Evolutionary conservation across 2,113 vertebrate species (phyloP), one percentile per base, ranked within the genome.

Genomic region (Oncorhynchus masou): DNA sequence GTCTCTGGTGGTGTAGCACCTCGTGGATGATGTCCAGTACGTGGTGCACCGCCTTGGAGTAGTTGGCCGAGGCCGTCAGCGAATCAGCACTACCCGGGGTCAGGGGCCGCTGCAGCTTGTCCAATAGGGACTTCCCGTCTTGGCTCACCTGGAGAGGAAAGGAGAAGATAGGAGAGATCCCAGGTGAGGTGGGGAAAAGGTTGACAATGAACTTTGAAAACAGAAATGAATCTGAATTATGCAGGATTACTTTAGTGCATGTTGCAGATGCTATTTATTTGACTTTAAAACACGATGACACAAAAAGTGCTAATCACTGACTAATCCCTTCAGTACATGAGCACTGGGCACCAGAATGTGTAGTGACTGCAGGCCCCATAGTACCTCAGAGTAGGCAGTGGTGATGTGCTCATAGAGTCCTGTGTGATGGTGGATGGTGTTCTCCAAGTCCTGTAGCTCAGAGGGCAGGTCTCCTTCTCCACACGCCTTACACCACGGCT

Each of bases 21-120:
- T 99, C 97, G 3, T 99, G 98, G 87, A 99, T 97, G 81, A 96
- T 94, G 64, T 99, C 98, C n/a, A 99, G 92, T 54, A 98, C 98
- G 0, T 99, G 97, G 89, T 96, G 97, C 73, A 99, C 97, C 0
- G 98, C 97, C 91, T 99, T 99, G 20, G 97, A 97, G 91, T 99
- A 98, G 91, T 99, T 99, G 70, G 96, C 96, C 0, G 98, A 97
- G 8, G 98, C 94, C 0, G 97, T 98, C 27, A 99, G 87, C 2
- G 98, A 98, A 83, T 99, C 98, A 0, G 96, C 96, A 77, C 96
- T 99, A 76, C 97, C 97, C 0, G 97, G 97, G 64, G 96, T 97
- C 91, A 99, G 79, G 73, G 98, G 98, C 77, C 97, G 93, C 85
- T 99, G 98, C 31, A 99, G 94, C 86, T 99, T 99, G 87, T 99